These are phyloP conservation scores for Gallinago jamesoni DNA, from an alignment of 2,113 vertebrate genomes.

Conservation along the genomic window DNA sequence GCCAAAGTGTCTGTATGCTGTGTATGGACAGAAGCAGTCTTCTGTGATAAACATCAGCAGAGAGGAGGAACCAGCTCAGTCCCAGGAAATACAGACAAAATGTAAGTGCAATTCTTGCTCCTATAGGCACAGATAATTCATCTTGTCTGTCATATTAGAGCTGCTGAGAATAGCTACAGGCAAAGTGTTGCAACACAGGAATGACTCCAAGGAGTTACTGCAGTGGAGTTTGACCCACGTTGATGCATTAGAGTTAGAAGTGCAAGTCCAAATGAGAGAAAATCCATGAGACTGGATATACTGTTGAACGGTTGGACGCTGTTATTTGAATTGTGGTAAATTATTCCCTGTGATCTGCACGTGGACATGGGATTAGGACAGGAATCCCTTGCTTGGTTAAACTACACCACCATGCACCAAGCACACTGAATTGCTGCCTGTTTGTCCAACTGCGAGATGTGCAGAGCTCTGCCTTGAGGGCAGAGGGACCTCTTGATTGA, in stretches of 20 bases:
- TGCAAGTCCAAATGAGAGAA: background rate
- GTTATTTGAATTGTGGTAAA: background rate
- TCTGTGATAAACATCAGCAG: background rate
- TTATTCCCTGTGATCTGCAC: background rate
- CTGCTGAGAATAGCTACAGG: slow-evolving; percentile 30
- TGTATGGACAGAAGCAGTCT: background rate
- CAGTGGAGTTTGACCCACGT: background rate
- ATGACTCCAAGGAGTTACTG: background rate
- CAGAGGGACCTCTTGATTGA: background rate
- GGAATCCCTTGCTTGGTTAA: background rate
- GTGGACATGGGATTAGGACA: background rate
- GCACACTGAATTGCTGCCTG: background rate
- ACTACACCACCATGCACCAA: background rate
- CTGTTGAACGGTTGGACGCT: background rate
- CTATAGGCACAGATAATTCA: background rate
- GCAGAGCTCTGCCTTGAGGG: background rate
- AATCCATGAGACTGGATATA: background rate
- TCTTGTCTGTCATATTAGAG: slow-evolving; percentile 7
- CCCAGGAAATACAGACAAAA: background rate
- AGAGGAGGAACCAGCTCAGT: background rate
- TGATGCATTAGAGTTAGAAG: background rate
- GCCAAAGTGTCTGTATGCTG: background rate
- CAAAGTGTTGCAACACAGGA: slow-evolving; percentile 14
- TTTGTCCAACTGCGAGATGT: background rate
- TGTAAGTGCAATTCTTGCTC: slow-evolving; percentile 12